Conservation (phyloP, 1,140 invertebrate species). For the Aethina tumida region DNA sequence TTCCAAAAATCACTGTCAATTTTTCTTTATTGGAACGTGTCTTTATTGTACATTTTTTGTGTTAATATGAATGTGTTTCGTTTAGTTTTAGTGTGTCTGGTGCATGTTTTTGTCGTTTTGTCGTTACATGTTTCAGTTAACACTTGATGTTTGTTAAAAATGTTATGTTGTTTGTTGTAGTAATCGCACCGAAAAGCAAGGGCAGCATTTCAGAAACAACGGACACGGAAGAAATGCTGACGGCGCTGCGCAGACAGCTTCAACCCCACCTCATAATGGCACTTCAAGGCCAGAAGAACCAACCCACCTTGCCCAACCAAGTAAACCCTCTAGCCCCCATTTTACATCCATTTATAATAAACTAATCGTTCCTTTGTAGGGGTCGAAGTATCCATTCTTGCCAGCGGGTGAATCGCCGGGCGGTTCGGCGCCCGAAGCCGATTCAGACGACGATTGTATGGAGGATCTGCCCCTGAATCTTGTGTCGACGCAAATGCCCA, state of each 20-base stretch:
- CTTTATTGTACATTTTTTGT: too few species aligned
- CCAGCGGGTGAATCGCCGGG: slow-evolving; percentile 22
- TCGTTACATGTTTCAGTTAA: too few species aligned
- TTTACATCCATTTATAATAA: neutral
- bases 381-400: slow-evolving; percentile 24
- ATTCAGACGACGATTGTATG: slow-evolving; percentile 33
- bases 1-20: too few species aligned
- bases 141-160: too few species aligned
- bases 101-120: too few species aligned
- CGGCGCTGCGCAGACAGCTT: slow-evolving; percentile 37
- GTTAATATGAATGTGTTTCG: too few species aligned
- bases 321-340: too few species aligned
- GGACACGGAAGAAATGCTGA: slow-evolving; percentile 39
- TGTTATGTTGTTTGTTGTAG: too few species aligned
- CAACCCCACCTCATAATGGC: slow-evolving; percentile 40
- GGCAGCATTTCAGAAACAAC: slow-evolving; percentile 16
- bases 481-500: slow-evolving; percentile 34
- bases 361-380: slow-evolving; percentile 15
- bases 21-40: too few species aligned
- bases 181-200: too few species aligned
- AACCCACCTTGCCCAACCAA: slow-evolving; percentile 17
- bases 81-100: too few species aligned
- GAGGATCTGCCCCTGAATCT: slow-evolving; percentile 33
- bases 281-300: slow-evolving; percentile 28
- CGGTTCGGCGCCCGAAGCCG: slow-evolving; percentile 25